These are phyloP conservation scores for Lethrus apterus DNA, from an alignment of 1,140 invertebrate genomes.

Conservation along the genomic window DNA sequence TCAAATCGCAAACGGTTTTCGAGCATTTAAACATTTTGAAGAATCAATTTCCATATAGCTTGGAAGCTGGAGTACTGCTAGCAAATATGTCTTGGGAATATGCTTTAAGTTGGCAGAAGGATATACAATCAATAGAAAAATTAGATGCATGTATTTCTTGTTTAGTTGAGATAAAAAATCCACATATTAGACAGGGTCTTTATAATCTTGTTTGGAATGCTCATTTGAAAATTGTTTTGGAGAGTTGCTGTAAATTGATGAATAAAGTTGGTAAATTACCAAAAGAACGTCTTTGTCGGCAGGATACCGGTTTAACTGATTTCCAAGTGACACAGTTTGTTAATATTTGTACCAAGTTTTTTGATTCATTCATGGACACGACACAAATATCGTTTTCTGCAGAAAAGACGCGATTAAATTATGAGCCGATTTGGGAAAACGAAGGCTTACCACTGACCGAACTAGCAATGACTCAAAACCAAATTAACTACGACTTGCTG, in stretches of 20 bases:
- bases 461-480: conserved; percentile 66
- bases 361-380: conserved; percentile 69
- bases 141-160: conserved; percentile 57
- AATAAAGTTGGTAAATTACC: conserved; percentile 84
- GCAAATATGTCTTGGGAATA: conserved; percentile 88
- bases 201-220: conserved; percentile 82
- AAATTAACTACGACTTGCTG: conserved; percentile 66
- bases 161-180: conserved; percentile 52
- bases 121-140: conserved; percentile 57
- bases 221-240: conserved; percentile 68
- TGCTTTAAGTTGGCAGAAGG: conserved; percentile 75
- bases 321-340: conserved; percentile 61
- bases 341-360: conserved; percentile 58
- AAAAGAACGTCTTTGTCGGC: conserved; percentile 71
- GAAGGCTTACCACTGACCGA: conserved; percentile 57
- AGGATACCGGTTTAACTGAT: conserved; percentile 68
- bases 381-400: conserved; percentile 40
- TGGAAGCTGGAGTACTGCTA: conserved; percentile 68
- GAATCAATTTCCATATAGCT: conserved; percentile 76
- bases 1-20: conserved; percentile 44
- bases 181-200: conserved; percentile 58
- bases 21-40: conserved; percentile 55
- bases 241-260: conserved; percentile 66
- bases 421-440: conserved; percentile 63
- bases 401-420: conserved; percentile 46